These are phyloP conservation scores for Epinephelus coioides DNA, from an alignment of 2,797 vertebrate species.

Conservation along the genomic window DNA sequence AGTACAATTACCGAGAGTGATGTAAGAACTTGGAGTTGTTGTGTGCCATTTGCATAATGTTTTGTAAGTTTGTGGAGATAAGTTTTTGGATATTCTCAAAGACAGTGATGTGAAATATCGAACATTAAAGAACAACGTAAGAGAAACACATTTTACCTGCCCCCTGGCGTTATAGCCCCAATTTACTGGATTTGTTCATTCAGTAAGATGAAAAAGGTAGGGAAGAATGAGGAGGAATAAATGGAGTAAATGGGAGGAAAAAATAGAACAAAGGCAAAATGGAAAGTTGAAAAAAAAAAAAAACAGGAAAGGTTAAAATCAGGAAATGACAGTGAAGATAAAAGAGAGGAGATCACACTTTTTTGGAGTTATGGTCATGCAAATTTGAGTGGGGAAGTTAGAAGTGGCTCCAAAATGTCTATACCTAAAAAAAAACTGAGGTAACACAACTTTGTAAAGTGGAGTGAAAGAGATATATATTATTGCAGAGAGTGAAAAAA, in stretches of 20 bases:
- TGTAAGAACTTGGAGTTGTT: not conserved
- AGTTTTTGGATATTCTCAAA: not conserved
- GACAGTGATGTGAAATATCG: not conserved
- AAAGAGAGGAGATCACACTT: not conserved
- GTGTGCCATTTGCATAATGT: not conserved
- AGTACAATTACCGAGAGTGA: not conserved
- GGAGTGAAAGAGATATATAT: not conserved
- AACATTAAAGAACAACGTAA: not conserved
- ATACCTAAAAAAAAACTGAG: not conserved
- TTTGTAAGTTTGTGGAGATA: not conserved
- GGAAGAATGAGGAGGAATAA: not conserved
- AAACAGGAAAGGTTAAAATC: conserved; percentile 9
- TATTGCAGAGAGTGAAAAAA: not conserved
- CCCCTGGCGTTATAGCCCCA: not conserved
- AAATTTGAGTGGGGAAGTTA: not conserved
- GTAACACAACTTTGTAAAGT: not conserved
- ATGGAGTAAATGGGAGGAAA: not conserved
- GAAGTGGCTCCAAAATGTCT: not conserved
- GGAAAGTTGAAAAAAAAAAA: not conserved
- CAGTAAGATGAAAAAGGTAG: conserved; percentile 4
- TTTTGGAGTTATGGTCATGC: not conserved
- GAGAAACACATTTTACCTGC: not conserved
- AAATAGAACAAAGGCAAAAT: conserved; percentile 25
- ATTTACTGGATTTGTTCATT: conserved; percentile 7
- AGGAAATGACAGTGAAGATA: conserved; percentile 18